Percentiles rank a stretch among this genome's conserved stretches.
Conservation (phyloP, 2,888 invertebrate species). For the Andrena haemorrhoa region DNA sequence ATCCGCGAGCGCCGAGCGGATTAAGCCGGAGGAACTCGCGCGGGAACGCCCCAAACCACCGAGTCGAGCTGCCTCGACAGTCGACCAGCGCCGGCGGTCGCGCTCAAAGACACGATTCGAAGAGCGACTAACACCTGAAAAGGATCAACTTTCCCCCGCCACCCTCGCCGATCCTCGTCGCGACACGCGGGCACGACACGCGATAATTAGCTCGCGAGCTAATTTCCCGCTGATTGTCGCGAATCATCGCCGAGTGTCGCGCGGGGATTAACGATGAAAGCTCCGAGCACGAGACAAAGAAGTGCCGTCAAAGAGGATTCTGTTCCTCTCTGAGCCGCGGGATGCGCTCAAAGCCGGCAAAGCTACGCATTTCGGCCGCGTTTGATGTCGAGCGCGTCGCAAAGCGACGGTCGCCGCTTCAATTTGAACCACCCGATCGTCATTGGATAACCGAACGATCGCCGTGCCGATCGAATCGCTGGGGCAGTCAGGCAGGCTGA, state of each 20-base stretch:
- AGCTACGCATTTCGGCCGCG: constrained; percentile 50
- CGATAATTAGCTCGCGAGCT: constrained; percentile 81
- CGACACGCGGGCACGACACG: constrained; percentile 58
- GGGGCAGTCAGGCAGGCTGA: constrained; percentile 25
- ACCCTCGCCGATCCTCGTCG: constrained; percentile 67
- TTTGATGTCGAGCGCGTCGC: constrained; percentile 54
- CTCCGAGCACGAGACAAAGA: constrained; percentile 46
- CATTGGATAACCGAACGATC: constrained; percentile 43
- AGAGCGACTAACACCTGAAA: constrained; percentile 53
- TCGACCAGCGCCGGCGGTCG: constrained; percentile 31
- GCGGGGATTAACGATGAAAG: constrained; percentile 46
- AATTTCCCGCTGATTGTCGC: constrained; percentile 78
- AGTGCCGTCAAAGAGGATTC: constrained; percentile 50
- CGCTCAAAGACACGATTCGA: constrained; percentile 43
- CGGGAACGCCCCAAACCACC: constrained; percentile 28
- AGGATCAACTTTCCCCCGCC: constrained; percentile 56
- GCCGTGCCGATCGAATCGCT: constrained; percentile 24
- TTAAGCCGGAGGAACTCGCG: constrained; percentile 64
- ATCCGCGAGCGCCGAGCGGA: constrained; percentile 61
- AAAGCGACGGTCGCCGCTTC: constrained; percentile 38
- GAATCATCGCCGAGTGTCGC: constrained; percentile 49
- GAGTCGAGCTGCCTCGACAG: constrained; percentile 18
- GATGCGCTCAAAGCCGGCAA: constrained; percentile 30
- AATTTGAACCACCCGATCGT: constrained; percentile 49
- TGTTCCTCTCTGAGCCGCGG: constrained; percentile 23